Evolutionary conservation across 2,888 invertebrate species (phyloP).

Genomic region (Tiphia femorata): DNA sequence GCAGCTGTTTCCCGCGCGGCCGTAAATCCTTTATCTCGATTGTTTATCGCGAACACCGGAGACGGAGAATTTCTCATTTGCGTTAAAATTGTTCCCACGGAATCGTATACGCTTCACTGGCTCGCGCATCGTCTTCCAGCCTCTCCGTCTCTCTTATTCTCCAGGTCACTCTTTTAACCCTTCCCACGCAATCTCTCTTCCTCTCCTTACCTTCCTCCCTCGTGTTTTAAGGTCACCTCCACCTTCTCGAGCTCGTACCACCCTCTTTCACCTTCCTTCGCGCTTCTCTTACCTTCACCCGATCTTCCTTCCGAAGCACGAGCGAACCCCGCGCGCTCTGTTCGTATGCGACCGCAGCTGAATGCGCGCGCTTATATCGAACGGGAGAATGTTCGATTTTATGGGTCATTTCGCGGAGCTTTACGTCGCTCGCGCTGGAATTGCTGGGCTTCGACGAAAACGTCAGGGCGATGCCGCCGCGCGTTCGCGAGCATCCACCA

Average conservation of each 20-base stretch:
- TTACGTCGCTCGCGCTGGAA: slow-evolving; percentile 14
- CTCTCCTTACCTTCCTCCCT: not conserved
- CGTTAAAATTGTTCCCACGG: slow-evolving; percentile 48
- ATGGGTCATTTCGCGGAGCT: slow-evolving; percentile 42
- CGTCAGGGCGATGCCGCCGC: not conserved
- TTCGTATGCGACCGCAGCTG: slow-evolving; percentile 26
- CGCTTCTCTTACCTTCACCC: not conserved
- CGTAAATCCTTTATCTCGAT: slow-evolving; percentile 57
- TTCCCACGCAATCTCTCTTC: not conserved
- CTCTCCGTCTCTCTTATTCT: not conserved
- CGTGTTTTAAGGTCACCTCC: not conserved
- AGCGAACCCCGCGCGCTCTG: no score
- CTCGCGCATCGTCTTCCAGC: slow-evolving; percentile 5
- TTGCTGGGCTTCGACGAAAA: slow-evolving; percentile 10
- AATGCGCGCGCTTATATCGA: slow-evolving; percentile 33
- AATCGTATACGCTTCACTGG: slow-evolving; percentile 9
- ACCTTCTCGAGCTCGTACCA: not conserved
- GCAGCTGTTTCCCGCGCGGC: slow-evolving; percentile 48
- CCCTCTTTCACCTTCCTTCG: not conserved
- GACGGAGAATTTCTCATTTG: slow-evolving; percentile 53
- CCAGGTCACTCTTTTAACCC: not conserved
- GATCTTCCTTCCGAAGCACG: no score
- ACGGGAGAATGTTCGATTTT: slow-evolving; percentile 40
- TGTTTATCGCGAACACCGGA: slow-evolving; percentile 49
- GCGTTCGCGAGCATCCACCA: no score